Conservation (phyloP, 1,140 invertebrate species). For the Philotrypesis tridentata region DNA sequence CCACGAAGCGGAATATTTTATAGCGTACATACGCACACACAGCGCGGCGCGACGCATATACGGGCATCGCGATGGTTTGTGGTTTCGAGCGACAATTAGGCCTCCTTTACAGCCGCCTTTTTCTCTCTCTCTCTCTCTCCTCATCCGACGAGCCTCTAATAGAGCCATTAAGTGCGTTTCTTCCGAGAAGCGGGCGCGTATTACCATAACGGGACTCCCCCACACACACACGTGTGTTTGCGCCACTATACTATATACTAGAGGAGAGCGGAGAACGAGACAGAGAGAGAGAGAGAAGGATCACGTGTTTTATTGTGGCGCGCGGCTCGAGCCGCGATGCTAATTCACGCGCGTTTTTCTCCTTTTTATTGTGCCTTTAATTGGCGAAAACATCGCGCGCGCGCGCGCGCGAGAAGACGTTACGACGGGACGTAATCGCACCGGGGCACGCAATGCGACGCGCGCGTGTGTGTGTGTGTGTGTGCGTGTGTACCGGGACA, state of each 20-base stretch:
- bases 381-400: neutral
- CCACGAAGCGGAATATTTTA: slow-evolving; percentile 7
- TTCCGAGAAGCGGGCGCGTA: slow-evolving; percentile 31
- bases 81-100: slow-evolving; percentile 32
- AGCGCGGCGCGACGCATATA: no score
- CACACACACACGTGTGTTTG: no score
- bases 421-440: neutral
- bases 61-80: slow-evolving; percentile 21
- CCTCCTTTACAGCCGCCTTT: neutral
- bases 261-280: slow-evolving; percentile 46
- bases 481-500: neutral
- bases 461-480: no score
- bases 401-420: neutral
- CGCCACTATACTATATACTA: slow-evolving; percentile 40
- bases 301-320: slow-evolving; percentile 27
- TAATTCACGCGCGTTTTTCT: neutral
- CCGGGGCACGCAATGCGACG: neutral
- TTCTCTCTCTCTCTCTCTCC: no score
- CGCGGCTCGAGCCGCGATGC: neutral
- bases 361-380: neutral
- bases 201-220: slow-evolving; percentile 49
- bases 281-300: slow-evolving; percentile 45
- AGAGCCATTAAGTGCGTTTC: slow-evolving; percentile 28
- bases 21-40: neutral
- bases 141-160: slow-evolving; percentile 20